phyloP scores from a whole-genome alignment of 2,888 invertebrate species.

The Holacanthella duospinosa region DNA sequence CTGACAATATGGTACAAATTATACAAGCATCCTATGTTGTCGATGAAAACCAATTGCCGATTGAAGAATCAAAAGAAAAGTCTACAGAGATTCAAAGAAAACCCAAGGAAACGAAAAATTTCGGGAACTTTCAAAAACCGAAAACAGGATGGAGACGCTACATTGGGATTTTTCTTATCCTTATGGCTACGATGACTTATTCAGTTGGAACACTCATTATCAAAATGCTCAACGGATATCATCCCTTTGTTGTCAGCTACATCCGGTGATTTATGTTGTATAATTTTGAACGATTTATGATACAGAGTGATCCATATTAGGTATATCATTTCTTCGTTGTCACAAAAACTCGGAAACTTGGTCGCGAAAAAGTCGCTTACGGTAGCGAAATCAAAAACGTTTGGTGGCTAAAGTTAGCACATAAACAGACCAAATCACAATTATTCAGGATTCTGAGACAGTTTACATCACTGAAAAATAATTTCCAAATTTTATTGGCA shows the following conservation, averaged over 20 bases:
- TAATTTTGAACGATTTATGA: no score
- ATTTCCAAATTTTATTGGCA: no score
- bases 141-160: conserved; percentile 15
- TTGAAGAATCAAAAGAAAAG: background rate
- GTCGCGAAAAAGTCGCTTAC: no score
- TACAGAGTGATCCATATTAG: no score
- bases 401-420: no score
- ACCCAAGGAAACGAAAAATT: background rate
- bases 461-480: no score
- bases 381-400: no score
- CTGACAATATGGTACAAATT: background rate
- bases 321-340: no score
- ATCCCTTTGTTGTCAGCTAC: conserved; percentile 22
- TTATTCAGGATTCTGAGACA: no score
- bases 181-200: conserved; percentile 25
- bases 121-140: background rate
- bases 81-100: background rate
- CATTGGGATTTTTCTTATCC: conserved; percentile 22
- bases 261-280: no score
- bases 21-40: background rate
- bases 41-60: background rate
- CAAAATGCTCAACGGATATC: conserved; percentile 19
- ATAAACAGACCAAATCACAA: no score
- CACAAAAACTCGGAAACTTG: no score
- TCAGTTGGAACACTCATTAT: conserved; percentile 29